Conservation (phyloP, 1,140 invertebrate species). For the Ectropis grisescens region DNA sequence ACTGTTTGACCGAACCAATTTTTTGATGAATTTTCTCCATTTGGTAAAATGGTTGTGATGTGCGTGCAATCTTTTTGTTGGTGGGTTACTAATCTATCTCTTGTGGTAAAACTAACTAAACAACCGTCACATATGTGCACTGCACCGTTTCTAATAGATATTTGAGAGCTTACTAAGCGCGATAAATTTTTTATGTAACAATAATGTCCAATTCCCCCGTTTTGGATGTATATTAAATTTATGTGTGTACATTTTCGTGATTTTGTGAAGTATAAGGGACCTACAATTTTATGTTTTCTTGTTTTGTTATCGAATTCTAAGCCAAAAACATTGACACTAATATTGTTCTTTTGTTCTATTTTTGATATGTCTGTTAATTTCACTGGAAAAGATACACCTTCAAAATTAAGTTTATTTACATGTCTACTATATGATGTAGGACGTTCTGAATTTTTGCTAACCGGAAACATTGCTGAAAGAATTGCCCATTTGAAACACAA, state of each 20-base stretch:
- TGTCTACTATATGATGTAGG: conserved; percentile 30
- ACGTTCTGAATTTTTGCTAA: conserved; percentile 15
- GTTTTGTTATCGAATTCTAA: conserved; percentile 18
- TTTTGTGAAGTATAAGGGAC: conserved; percentile 31
- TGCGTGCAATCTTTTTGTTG: conserved; percentile 20
- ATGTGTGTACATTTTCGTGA: conserved; percentile 19
- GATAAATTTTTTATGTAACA: conserved; percentile 38
- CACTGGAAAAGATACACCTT: conserved; percentile 38
- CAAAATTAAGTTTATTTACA: conserved; percentile 34
- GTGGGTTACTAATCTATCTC: conserved; percentile 18
- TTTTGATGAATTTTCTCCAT: conserved; percentile 7
- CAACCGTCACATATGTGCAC: conserved; percentile 36
- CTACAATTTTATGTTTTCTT: conserved; percentile 17
- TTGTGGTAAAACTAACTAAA: conserved; percentile 26
- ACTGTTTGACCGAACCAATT: conserved; percentile 16
- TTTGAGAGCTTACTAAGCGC: conserved; percentile 22
- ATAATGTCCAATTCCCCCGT: conserved; percentile 23
- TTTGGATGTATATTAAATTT: conserved; percentile 23
- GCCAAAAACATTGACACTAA: conserved; percentile 30
- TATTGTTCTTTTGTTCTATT: conserved; percentile 44
- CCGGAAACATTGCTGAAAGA: conserved; percentile 31
- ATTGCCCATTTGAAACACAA: conserved; percentile 4
- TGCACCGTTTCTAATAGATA: conserved; percentile 15
- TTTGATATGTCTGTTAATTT: conserved; percentile 36
- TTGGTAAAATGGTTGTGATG: conserved; percentile 18